phyloP scores from a whole-genome alignment of 2,797 vertebrate genomes.

The Sebastes elongatus region DNA sequence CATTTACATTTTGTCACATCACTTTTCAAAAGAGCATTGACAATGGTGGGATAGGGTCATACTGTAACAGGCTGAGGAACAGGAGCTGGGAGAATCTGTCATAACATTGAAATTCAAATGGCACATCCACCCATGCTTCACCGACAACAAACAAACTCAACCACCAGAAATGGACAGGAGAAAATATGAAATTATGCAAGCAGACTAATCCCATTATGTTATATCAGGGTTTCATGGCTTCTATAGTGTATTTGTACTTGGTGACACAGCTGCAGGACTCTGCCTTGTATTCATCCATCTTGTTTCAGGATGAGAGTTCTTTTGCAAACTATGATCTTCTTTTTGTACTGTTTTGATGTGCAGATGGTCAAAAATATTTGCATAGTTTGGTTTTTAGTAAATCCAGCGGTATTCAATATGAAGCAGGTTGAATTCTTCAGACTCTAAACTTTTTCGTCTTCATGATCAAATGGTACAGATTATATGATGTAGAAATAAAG shows the following conservation, averaged over 20 bases:
- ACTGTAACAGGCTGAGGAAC: background rate
- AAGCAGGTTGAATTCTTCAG: background rate
- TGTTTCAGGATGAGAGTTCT: background rate
- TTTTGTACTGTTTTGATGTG: background rate
- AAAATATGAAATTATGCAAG: constrained; percentile 1
- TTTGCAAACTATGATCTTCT: background rate
- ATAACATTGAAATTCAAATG: background rate
- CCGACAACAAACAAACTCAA: background rate
- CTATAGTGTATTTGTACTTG: background rate
- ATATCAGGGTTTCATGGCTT: background rate
- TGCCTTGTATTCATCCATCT: background rate
- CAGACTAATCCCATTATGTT: background rate
- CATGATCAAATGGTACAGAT: background rate
- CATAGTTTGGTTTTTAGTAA: background rate
- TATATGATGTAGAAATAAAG: background rate
- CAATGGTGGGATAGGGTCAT: background rate
- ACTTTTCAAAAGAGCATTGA: background rate
- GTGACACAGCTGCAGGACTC: background rate
- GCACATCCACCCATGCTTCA: background rate
- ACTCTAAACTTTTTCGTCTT: background rate
- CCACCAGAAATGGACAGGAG: background rate
- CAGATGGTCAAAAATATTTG: constrained; percentile 3
- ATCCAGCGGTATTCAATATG: background rate
- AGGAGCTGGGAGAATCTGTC: background rate
- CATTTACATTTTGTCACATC: constrained; percentile 1